These are phyloP conservation scores for Tachina fera DNA, from an alignment of 2,888 invertebrate genomes.

Conservation along the genomic window DNA sequence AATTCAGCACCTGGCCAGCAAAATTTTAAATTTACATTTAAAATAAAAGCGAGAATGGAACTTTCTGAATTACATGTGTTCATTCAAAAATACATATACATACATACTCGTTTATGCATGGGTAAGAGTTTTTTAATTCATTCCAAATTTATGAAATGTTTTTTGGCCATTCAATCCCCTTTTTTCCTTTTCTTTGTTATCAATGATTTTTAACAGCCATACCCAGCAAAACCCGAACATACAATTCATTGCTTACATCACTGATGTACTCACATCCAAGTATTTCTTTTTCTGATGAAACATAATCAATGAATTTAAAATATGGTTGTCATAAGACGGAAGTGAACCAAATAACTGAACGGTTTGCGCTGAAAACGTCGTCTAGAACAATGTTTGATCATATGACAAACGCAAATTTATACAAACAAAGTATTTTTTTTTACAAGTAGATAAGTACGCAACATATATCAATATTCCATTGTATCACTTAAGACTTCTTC, in stretches of 20 bases:
- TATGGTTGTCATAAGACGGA: too few species aligned
- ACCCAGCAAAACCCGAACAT: background rate
- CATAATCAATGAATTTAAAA: too few species aligned
- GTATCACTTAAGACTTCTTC: background rate
- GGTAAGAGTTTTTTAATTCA: constrained; percentile 16
- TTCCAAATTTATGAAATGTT: background rate
- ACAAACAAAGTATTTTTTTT: constrained; percentile 46
- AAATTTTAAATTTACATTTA: constrained; percentile 41
- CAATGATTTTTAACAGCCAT: constrained; percentile 60
- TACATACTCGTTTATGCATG: constrained; percentile 10
- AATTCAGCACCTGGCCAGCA: constrained; percentile 20
- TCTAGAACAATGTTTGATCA: constrained; percentile 24
- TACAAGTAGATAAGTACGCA: constrained; percentile 4
- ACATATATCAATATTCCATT: constrained; percentile 22
- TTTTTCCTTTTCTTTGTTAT: constrained; percentile 20
- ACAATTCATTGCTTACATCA: too few species aligned
- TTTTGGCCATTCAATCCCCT: background rate
- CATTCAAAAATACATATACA: background rate
- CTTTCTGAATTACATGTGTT: background rate
- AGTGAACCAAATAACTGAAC: constrained; percentile 19
- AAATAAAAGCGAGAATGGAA: background rate
- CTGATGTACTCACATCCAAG: too few species aligned
- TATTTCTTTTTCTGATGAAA: too few species aligned
- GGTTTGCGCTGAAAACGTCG: background rate
- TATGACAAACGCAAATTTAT: constrained; percentile 65